Conservation (phyloP, 2,113 vertebrate species). For the Sceloporus tristichus region DNA sequence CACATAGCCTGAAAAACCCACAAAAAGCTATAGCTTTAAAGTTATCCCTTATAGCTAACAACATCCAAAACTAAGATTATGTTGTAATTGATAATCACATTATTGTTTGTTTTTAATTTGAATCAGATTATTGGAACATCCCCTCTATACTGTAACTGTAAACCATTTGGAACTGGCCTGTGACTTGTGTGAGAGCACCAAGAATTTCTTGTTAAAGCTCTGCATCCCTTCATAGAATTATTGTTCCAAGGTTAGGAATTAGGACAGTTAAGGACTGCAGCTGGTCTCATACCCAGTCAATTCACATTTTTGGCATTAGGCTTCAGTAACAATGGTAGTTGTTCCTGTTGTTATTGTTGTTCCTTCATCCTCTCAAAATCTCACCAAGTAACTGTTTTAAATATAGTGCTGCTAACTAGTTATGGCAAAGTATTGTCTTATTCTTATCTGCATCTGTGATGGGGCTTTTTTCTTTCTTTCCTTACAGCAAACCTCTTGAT, state of each 20-base stretch:
- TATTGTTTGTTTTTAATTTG: not conserved
- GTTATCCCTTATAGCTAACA: not conserved
- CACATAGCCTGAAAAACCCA: too few species aligned
- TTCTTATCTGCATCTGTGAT: not conserved
- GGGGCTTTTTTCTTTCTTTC: not conserved
- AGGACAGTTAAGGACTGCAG: not conserved
- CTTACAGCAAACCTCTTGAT: not conserved
- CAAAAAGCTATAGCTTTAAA: not conserved
- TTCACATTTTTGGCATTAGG: not conserved
- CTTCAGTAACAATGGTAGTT: too few species aligned
- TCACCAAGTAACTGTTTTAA: not conserved
- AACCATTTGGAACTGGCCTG: not conserved
- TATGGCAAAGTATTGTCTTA: too few species aligned
- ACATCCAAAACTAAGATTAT: not conserved
- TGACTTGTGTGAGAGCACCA: not conserved
- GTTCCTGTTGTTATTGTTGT: not conserved
- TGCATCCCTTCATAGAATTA: not conserved
- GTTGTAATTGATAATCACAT: not conserved
- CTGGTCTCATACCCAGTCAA: not conserved
- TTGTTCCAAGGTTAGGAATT: not conserved
- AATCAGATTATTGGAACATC: not conserved
- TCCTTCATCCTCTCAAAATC: not conserved
- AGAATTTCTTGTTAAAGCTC: not conserved
- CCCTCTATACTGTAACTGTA: not conserved
- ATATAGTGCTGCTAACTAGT: not conserved